Percentiles rank a stretch among this genome's conserved stretches.
These are phyloP conservation scores for Sorex maritimensis DNA, from an alignment of 2,797 vertebrate species.

Conservation along the genomic window DNA sequence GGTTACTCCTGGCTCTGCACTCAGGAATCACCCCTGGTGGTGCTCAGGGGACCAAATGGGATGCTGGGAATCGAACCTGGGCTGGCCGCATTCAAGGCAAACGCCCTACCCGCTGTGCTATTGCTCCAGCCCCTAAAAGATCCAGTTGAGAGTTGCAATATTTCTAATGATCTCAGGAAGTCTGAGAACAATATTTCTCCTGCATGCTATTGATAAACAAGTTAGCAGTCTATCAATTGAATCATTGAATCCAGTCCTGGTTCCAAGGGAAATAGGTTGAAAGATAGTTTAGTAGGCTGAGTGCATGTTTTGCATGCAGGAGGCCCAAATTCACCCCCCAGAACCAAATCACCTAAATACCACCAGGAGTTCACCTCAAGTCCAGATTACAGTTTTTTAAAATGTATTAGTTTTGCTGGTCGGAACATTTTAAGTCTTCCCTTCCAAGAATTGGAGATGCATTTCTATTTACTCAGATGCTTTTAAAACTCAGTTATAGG, in stretches of 20 bases:
- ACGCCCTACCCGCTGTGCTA: no score
- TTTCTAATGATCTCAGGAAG: slow-evolving; percentile 3
- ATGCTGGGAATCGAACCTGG: no score
- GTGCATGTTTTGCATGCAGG: no score
- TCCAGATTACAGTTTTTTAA: not conserved
- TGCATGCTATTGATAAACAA: slow-evolving; percentile 8
- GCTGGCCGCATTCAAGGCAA: no score
- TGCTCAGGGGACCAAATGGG: no score
- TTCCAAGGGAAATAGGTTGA: not conserved
- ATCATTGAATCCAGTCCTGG: not conserved
- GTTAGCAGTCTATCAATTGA: not conserved
- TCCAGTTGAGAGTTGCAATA: not conserved
- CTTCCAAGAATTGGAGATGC: slow-evolving; percentile 10
- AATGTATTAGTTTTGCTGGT: not conserved
- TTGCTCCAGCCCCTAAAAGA: not conserved
- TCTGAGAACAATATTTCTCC: not conserved
- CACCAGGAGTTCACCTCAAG: no score
- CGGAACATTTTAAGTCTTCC: slow-evolving; percentile 1
- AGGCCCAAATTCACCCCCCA: no score
- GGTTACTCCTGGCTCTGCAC: no score
- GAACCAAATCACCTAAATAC: no score
- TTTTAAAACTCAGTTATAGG: not conserved
- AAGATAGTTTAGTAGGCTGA: no score
- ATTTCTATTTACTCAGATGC: slow-evolving; percentile 32
- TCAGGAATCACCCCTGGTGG: no score